Evolutionary conservation across 2,113 vertebrate genomes (phyloP), one percentile per base, ranked within the genome.

Genomic region (Microtus richardsoni): DNA sequence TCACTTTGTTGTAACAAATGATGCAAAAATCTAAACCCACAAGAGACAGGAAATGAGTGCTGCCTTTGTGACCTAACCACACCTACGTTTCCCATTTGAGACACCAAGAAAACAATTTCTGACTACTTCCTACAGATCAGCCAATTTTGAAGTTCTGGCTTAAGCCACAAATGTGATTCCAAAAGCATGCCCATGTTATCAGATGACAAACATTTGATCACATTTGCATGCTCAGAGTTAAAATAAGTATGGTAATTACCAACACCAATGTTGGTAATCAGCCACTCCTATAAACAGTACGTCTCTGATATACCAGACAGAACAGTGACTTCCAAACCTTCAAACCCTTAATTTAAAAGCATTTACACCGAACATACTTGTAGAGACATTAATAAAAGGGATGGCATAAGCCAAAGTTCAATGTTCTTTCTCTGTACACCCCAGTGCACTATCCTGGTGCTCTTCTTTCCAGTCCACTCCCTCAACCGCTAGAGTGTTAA

Each of bases 21-120:
- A 96, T 97, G 94, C 86, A 96, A 96, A 97, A 94, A 77, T 70
- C 88, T 88, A 64, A 96, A 96, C 97, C 97, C 96, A 96, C 97
- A 97, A 95, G 90, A 28, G 92, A 97, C 93, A 97, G 97, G 97
- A 98, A 97, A 88, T 94, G 41, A 95, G 78, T n/a, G 49, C 84
- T 82, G 95, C 78, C 94, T 73, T 91, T 78, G 91, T 21, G 92
- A 84, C 88, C 97, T 78, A 97, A 97, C 96, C 97, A 97, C 98
- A 97, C 92, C 97, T 93, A 91, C 19, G 0, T n/a, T 95, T 95
- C 78, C 95, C 44, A 66, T 93, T 79, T 41, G 85, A 98, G 62
- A 96, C 2, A 96, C 79, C 9, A 10, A 49, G 89, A 89, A 93
- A 98, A 97, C 11, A 33, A 62, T 39, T 94, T 90, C 84, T 91